These are phyloP conservation scores for Graphium colonna DNA, from an alignment of 2,888 invertebrate species.

Conservation along the genomic window DNA sequence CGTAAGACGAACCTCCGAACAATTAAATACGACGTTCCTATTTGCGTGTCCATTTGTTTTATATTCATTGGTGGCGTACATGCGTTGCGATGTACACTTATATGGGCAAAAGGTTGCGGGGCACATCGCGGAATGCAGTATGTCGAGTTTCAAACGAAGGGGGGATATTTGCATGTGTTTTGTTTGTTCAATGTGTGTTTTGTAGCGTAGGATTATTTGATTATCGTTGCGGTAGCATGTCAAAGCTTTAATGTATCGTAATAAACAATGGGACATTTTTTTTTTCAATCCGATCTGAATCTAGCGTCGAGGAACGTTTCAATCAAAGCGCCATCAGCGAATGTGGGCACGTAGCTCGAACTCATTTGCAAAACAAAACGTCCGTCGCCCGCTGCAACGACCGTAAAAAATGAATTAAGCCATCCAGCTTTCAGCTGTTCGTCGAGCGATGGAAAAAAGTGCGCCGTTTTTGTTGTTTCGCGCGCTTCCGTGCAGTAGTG, in stretches of 20 bases:
- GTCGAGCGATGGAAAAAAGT: conserved; percentile 6
- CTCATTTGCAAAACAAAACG: conserved; percentile 25
- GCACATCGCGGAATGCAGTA: not conserved
- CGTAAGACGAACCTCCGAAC: too few relatives aligned
- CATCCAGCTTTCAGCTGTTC: conserved; percentile 15
- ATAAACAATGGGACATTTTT: not conserved
- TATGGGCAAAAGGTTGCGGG: not conserved
- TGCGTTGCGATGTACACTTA: not conserved
- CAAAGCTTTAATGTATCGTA: not conserved
- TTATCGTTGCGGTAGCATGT: not conserved
- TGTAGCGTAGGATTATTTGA: too few relatives aligned
- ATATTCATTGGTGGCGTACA: not conserved
- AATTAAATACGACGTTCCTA: not conserved
- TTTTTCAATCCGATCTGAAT: not conserved
- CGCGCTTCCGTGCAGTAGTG: conserved; percentile 25
- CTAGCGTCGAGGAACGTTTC: conserved; percentile 15
- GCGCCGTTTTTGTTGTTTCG: conserved; percentile 18
- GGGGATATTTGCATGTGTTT: too few relatives aligned
- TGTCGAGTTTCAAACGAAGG: not conserved
- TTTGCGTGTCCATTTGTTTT: conserved; percentile 8
- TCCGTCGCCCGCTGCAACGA: conserved; percentile 4
- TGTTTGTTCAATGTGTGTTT: too few relatives aligned
- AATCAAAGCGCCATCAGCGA: conserved; percentile 22
- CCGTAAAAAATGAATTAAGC: conserved; percentile 25
- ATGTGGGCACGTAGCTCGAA: conserved; percentile 19